phyloP scores from a whole-genome alignment of 2,888 invertebrate species.

The Acheta domesticus region DNA sequence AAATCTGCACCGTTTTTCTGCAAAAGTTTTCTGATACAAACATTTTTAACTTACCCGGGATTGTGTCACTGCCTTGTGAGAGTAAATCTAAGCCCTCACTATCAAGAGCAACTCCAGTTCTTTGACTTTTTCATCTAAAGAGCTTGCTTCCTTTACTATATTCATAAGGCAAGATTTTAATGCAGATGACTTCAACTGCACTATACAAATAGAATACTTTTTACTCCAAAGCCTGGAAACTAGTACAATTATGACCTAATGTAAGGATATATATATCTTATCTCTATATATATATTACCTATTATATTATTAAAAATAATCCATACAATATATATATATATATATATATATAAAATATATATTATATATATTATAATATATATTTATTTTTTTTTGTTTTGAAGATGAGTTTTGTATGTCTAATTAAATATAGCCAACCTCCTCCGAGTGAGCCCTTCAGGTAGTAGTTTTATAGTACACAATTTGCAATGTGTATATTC shows the following conservation, averaged over 20 bases:
- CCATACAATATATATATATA: too few relatives aligned
- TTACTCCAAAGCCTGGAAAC: slow-evolving; percentile 75
- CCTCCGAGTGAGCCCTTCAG: slow-evolving; percentile 69
- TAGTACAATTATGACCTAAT: slow-evolving; percentile 24
- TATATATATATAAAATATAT: too few relatives aligned
- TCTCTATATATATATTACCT: too few relatives aligned
- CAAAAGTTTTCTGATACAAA: too few relatives aligned
- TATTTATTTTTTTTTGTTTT: neutral
- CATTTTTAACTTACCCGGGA: neutral
- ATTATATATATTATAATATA: too few relatives aligned
- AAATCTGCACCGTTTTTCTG: too few relatives aligned
- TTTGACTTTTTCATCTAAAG: neutral
- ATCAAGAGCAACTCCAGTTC: neutral
- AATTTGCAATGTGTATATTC: slow-evolving; percentile 70
- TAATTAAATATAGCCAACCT: slow-evolving; percentile 53
- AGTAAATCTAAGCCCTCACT: neutral
- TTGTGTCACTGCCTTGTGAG: neutral
- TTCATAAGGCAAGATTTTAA: neutral
- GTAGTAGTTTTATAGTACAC: slow-evolving; percentile 61
- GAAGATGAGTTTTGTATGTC: too few relatives aligned
- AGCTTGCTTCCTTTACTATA: neutral
- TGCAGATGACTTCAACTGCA: slow-evolving; percentile 49
- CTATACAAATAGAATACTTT: slow-evolving; percentile 86
- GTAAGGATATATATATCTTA: too few relatives aligned
- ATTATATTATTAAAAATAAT: too few relatives aligned